Conservation (phyloP, 2,797 vertebrate species). For the Aulostomus chinensis region DNA sequence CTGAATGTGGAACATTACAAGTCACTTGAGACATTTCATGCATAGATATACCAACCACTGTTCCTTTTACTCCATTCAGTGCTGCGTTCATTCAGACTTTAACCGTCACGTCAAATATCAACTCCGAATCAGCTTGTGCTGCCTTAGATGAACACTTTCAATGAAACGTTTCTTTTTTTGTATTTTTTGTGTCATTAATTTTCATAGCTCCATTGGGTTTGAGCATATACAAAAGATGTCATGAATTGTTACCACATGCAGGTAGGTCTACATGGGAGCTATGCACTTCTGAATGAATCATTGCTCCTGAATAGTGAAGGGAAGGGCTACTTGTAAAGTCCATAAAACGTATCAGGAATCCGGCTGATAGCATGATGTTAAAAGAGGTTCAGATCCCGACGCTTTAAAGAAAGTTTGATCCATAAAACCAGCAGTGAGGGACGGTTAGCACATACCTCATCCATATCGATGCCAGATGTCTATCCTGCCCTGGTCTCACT, state of each 20-base stretch:
- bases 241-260: background rate
- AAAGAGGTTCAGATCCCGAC: background rate
- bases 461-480: slow-evolving; percentile 31
- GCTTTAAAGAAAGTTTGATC: background rate
- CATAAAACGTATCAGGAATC: slow-evolving; percentile 1
- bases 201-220: background rate
- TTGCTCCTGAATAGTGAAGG: background rate
- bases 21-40: too few species aligned
- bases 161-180: too few species aligned
- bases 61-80: too few species aligned
- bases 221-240: background rate
- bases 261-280: background rate
- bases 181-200: too few species aligned
- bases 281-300: background rate
- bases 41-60: too few species aligned
- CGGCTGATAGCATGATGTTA: background rate
- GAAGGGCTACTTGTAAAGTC: slow-evolving; percentile 4
- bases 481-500: slow-evolving; percentile 8
- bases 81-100: too few species aligned
- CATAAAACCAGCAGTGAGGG: slow-evolving; percentile 31
- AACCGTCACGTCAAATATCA: too few species aligned
- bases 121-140: too few species aligned
- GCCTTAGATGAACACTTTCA: too few species aligned
- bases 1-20: too few species aligned
- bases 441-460: slow-evolving; percentile 26